Base-by-base conservation (phyloP, 2,113 vertebrate species). In the Oryctolagus cuniculus region DNA sequence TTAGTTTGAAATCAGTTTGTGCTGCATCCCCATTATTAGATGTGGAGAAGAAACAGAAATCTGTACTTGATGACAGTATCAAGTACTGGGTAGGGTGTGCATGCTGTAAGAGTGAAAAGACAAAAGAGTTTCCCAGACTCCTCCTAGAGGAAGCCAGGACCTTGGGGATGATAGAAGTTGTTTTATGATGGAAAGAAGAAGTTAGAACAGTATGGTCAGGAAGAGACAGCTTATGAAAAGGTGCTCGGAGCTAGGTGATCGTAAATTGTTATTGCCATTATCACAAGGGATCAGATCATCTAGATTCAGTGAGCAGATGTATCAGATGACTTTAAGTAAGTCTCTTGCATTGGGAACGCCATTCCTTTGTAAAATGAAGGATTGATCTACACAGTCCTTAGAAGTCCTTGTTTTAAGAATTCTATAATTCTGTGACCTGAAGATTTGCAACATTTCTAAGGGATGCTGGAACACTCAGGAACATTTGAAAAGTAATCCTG, bases 351-450 rank as follows among this genome's bases (percentile, higher is more conserved):
- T 72, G 15, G 16, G 19, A n/a, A 10, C 4, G 25, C 34, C 24
- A 27, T 55, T 64, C 10, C 15, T 91, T 74, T 78, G 22, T 64
- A 55, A 88, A 87, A 84, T 75, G 21, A 94, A 27, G 24, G 22
- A 16, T 38, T 24, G 69, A 38, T 13, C 12, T 64, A 24, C 13
- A 31, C 9, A 0, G 31, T 73, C 49, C 49, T 58, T 82, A 93
- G 34, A 19, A 78, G 22, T 80, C 82, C 44, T 84, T 44, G 38
- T 55, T 91, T 72, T 9, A 58, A 44, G 90, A 77, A 96, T 97
- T 91, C 92, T 96, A 51, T 96, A 94, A 1, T 90, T 98, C 96
- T 96, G 73, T 94, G 97, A 90, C 75, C 93, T 95, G 90, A 97
- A 51, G 97, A 90, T 61, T 27, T 90, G 5, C 49, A 77, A 16